phyloP scores from a whole-genome alignment of 2,888 invertebrate species.

The Agriopis marginaria region DNA sequence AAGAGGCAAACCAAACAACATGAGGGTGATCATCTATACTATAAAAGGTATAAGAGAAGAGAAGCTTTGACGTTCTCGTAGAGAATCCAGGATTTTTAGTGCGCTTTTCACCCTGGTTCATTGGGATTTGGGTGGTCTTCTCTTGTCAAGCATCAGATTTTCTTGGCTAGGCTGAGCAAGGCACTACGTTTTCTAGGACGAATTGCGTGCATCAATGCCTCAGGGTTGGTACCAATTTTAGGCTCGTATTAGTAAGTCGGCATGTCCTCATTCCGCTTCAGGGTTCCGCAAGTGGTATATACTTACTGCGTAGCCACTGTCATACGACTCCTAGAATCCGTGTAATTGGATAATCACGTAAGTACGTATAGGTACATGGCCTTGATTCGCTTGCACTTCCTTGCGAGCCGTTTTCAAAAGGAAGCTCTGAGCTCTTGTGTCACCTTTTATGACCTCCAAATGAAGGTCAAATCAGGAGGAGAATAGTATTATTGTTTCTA shows the following conservation, averaged over 20 bases:
- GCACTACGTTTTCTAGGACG: too few relatives aligned
- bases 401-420: slow-evolving; percentile 9
- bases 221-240: too few relatives aligned
- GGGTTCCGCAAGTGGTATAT: slow-evolving; percentile 6
- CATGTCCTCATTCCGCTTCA: slow-evolving; percentile 15
- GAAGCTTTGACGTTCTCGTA: too few relatives aligned
- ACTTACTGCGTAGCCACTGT: slow-evolving; percentile 20
- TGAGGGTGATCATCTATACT: too few relatives aligned
- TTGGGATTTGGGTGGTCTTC: too few relatives aligned
- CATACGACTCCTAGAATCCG: slow-evolving; percentile 31
- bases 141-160: neutral
- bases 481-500: too few relatives aligned
- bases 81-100: too few relatives aligned
- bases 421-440: neutral
- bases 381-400: slow-evolving; percentile 29
- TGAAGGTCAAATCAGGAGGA: slow-evolving; percentile 10
- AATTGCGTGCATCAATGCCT: too few relatives aligned
- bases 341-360: slow-evolving; percentile 42
- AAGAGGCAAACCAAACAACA: too few relatives aligned
- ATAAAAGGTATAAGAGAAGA: too few relatives aligned
- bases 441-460: slow-evolving; percentile 13
- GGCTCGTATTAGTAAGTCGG: slow-evolving; percentile 1
- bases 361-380: neutral
- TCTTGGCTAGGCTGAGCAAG: neutral
- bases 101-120: too few relatives aligned